These are phyloP conservation scores for Dermochelys coriacea DNA, from an alignment of 2,797 vertebrate genomes.

Conservation along the genomic window DNA sequence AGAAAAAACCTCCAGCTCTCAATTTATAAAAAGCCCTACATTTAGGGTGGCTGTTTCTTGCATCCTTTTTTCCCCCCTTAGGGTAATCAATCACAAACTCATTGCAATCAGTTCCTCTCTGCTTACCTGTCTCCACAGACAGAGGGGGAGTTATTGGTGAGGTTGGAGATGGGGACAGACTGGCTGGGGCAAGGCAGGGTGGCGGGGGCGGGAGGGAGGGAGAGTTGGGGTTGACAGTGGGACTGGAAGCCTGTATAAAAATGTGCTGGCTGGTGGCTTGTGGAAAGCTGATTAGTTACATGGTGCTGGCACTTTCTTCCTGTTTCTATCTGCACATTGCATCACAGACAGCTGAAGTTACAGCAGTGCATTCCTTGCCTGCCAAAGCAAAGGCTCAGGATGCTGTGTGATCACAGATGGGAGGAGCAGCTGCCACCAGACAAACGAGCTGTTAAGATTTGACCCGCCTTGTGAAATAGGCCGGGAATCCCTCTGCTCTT, in stretches of 20 bases:
- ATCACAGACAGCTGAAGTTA: neutral
- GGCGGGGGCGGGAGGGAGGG: too few relatives aligned
- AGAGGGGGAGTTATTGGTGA: neutral
- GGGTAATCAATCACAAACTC: neutral
- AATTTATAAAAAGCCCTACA: neutral
- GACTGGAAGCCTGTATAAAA: neutral
- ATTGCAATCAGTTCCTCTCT: slow-evolving; percentile 19
- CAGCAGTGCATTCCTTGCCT: neutral
- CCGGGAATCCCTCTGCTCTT: neutral
- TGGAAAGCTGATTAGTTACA: neutral
- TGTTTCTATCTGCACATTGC: neutral
- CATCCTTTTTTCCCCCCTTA: neutral
- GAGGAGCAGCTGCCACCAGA: neutral
- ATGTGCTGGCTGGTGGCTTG: too few relatives aligned
- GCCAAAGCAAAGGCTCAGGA: neutral
- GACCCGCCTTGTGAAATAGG: neutral
- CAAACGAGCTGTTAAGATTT: neutral
- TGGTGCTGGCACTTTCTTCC: neutral
- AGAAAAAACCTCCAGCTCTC: neutral
- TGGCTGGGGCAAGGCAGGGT: neutral
- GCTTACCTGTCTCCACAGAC: neutral
- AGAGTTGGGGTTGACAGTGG: neutral
- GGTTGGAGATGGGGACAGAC: neutral
- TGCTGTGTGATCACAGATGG: neutral
- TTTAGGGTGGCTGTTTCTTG: neutral